Conservation (phyloP, 2,113 vertebrate species). For the Sinocyclocheilus anophthalmus region DNA sequence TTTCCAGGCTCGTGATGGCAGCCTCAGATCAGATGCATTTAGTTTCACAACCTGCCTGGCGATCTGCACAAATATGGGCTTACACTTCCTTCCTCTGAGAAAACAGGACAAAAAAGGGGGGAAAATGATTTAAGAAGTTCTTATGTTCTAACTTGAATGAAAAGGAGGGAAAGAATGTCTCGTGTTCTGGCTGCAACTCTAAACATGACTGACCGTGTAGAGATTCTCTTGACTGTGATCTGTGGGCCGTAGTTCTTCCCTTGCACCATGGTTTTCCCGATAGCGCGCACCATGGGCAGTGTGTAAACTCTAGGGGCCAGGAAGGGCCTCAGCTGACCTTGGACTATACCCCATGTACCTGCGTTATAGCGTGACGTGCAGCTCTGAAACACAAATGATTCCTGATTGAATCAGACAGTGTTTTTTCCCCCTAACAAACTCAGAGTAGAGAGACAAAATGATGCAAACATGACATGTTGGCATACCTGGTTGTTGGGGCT, state of each 20-base stretch:
- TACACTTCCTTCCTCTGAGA: slow-evolving; percentile 77
- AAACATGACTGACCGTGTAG: slow-evolving; percentile 69
- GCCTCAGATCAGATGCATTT: slow-evolving; percentile 78
- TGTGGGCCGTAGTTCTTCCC: slow-evolving; percentile 83
- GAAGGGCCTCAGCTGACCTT: slow-evolving; percentile 78
- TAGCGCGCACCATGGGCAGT: slow-evolving; percentile 79
- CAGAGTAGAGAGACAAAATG: background rate
- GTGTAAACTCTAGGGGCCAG: slow-evolving; percentile 81
- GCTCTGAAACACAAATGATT: slow-evolving; percentile 47
- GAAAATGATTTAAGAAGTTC: background rate
- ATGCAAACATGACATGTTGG: background rate
- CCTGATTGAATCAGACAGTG: background rate
- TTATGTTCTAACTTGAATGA: background rate
- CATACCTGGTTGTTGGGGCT: slow-evolving; percentile 72
- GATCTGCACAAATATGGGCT: slow-evolving; percentile 83
- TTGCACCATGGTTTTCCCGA: slow-evolving; percentile 81
- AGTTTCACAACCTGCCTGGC: slow-evolving; percentile 80
- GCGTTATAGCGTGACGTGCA: slow-evolving; percentile 76
- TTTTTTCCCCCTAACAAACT: background rate
- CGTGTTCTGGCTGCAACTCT: background rate
- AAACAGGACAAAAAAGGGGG: background rate
- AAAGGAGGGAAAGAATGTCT: background rate
- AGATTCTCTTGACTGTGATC: slow-evolving; percentile 82
- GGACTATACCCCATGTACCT: slow-evolving; percentile 77
- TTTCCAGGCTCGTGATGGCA: slow-evolving; percentile 82